Base-by-base conservation (phyloP, 1,140 invertebrate genomes). In the Mamestra configurata region DNA sequence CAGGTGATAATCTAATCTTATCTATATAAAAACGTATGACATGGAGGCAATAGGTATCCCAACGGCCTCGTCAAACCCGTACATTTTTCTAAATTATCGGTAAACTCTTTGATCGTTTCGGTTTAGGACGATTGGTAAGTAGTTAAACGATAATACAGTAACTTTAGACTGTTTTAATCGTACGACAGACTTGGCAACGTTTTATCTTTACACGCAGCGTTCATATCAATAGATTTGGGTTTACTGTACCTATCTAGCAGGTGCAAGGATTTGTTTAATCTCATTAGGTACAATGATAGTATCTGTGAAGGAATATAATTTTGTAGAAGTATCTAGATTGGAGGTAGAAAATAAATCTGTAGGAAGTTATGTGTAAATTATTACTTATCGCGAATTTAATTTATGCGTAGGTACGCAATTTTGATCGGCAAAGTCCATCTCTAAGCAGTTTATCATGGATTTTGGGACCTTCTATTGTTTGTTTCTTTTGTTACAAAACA, bases 261-360 rank as follows among this genome's bases (percentile, higher is more conserved):
- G 59, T 64, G 59, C 15, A 64, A 64, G n/a, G 35, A 64, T 40
- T 64, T 40, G n/a, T 64, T 40, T 64, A 40, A 64, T 64, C 35
- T 37, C 40, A 64, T 40, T 40, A 13, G 43, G 43, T 46, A 22
- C 8, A 64, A 40, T 20, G 31, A 20, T 20, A 40, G 1, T 37
- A 64, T 64, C 31, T 37, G 11, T 37, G 35, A 37, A 20, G 18
- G 18, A 64, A 37, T 64, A 8, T 40, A 15, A 64, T 18, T n/a
- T n/a, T 11, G 53, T 46, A 24, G 8, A 55, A 24, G 22, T 55
- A 18, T 55, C 7, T 55, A 22, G 10, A 24, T 55, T n/a, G 20
- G 10, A 11, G 22, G 24, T 27, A 24, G 8, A 55, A 55, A 55
- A 55, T 55, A 24, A 55, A 13, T 55, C 53, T 24, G 20, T 24